Conservation (phyloP, 1,140 invertebrate genomes). For the Diploscapter pachys region DNA sequence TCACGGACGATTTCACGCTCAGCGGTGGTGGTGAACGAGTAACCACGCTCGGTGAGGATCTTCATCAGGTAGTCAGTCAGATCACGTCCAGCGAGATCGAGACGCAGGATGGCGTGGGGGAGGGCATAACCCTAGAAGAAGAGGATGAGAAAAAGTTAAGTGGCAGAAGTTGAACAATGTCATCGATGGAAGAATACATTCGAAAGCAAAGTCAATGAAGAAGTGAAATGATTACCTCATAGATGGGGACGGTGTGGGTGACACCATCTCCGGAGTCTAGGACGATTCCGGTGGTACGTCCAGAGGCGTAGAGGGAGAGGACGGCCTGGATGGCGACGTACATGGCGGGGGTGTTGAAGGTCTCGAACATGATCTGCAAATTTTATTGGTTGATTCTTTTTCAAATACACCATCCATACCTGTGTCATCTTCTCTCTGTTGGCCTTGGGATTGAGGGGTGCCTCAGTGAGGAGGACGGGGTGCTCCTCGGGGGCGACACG, state of each 20-base stretch:
- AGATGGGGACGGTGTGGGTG: constrained; percentile 50
- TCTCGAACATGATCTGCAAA: constrained; percentile 49
- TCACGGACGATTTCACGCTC: constrained; percentile 81
- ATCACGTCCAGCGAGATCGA: constrained; percentile 46
- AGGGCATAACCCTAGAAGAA: constrained; percentile 39
- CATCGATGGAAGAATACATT: too few species aligned
- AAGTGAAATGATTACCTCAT: constrained; percentile 37
- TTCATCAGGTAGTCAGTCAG: constrained; percentile 49
- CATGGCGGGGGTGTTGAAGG: constrained; percentile 62
- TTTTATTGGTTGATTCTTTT: neutral
- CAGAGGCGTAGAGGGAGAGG: constrained; percentile 49
- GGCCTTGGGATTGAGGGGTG: constrained; percentile 62
- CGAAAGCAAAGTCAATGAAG: too few species aligned
- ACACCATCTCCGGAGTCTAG: constrained; percentile 51
- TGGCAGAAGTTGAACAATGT: too few species aligned
- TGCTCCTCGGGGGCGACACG: constrained; percentile 64
- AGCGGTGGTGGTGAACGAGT: constrained; percentile 61
- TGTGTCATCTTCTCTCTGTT: constrained; percentile 59
- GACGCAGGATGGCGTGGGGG: constrained; percentile 42
- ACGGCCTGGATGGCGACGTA: constrained; percentile 57
- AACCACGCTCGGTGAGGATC: constrained; percentile 50
- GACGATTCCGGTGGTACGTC: constrained; percentile 46
- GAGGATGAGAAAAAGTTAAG: constrained; percentile 59
- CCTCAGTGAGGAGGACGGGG: constrained; percentile 62
- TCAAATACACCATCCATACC: constrained; percentile 22